Base-by-base conservation (phyloP, 2,113 vertebrate genomes). In the Thinocorus orbignyianus region DNA sequence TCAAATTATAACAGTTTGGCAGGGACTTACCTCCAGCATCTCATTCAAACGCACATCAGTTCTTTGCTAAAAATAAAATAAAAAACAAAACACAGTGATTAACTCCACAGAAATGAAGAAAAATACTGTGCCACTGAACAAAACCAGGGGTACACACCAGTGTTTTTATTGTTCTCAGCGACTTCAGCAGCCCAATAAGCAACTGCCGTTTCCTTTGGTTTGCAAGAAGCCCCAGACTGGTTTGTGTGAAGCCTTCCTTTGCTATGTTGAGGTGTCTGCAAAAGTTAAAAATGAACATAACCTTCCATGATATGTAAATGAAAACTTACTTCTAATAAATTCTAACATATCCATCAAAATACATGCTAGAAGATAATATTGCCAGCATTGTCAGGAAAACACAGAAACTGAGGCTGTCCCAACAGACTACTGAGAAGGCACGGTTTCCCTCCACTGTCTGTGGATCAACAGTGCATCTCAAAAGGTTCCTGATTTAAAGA, bases 131-230 rank as follows among this genome's bases (percentile, higher is more conserved):
- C 51, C 15, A 78, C 37, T 78, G 26, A 91, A 95, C 39, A 72
- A 92, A 80, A 80, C 33, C 37, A 69, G 26, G 16, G 30, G 25
- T 64, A 95, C 83, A 46, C 98, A 99, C 99, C 99, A 99, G 96
- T 19, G 99, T 99, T 98, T 99, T 99, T 97, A 99, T 99, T 95
- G 99, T 99, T 97, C 99, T 98, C 90, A 99, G 98, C 65, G 99
- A 99, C 84, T 99, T 99, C 2, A 99, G 98, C 88, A 99, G 97
- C 62, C 99, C 99, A 94, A 99, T 99, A 93, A 99, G 97, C 94
- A 99, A 97, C 74, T 99, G 99, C 28, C 99, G 97, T 85, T 99
- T 99, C 96, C 98, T 99, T 91, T 99, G 99, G 97, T 99, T 99
- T 94, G 99, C 99, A 93, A 99, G 96, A 8, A 99, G 98, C 39